A percentile compares a stretch with the other conserved stretches of the same genome.
Evolutionary conservation across 2,113 vertebrate genomes (phyloP).

Genomic region (Bungarus multicinctus): DNA sequence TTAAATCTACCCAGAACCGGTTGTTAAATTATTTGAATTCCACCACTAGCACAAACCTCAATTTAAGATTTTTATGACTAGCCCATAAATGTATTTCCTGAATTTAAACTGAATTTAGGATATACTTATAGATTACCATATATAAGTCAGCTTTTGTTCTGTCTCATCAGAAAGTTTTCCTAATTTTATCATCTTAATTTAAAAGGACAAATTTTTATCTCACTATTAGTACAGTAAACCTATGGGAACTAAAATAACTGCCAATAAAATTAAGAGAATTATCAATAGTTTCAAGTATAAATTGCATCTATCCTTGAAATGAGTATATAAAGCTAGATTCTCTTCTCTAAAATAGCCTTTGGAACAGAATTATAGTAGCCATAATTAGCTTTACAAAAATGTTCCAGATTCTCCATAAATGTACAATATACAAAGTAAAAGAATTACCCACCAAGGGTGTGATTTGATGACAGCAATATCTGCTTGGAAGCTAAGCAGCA

Average conservation of each 20-base stretch:
- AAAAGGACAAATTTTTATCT: not conserved
- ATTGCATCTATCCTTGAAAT: not conserved
- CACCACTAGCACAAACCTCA: not conserved
- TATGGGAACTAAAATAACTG: not conserved
- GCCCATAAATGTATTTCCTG: not conserved
- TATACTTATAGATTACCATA: not conserved
- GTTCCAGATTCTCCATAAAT: not conserved
- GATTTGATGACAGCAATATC: not conserved
- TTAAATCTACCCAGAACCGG: too few relatives aligned
- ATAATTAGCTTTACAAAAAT: not conserved
- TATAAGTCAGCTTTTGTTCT: not conserved
- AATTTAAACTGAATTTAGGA: not conserved
- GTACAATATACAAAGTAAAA: not conserved
- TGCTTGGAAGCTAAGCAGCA: not conserved
- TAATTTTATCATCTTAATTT: not conserved
- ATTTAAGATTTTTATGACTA: not conserved
- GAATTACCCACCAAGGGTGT: not conserved
- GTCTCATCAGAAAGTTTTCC: not conserved
- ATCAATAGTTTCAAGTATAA: not conserved
- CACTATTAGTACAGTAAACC: not conserved
- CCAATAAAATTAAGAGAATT: not conserved
- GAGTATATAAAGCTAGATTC: conserved; percentile 14
- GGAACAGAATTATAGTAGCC: conserved; percentile 8
- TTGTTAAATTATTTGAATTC: too few relatives aligned
- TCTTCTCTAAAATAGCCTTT: conserved; percentile 25